Percentiles rank a stretch among this genome's conserved stretches.
phyloP scores from a whole-genome alignment of 2,797 vertebrate species.

The Gymnoscopelus microlampas region DNA sequence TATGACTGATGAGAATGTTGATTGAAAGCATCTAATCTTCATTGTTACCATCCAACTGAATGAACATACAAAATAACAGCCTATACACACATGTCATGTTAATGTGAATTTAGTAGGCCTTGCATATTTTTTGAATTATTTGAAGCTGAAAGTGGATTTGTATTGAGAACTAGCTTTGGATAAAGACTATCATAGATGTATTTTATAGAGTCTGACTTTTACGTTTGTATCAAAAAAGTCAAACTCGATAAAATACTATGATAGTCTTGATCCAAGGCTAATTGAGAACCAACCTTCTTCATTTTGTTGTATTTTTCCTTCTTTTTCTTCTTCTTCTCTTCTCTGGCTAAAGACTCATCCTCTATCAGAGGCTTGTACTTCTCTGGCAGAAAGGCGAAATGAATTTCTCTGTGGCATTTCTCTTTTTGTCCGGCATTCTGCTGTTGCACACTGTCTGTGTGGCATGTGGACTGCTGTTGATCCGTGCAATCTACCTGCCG shows the following conservation, averaged over 20 bases:
- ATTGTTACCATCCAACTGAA: too few relatives aligned
- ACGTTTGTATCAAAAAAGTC: too few relatives aligned
- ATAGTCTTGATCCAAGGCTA: too few relatives aligned
- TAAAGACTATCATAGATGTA: too few relatives aligned
- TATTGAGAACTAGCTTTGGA: neutral
- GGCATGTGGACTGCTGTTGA: conserved; percentile 1
- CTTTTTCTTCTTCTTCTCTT: conserved; percentile 74
- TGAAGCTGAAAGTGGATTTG: neutral
- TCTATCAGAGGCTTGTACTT: conserved; percentile 81
- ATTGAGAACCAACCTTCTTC: conserved; percentile 81
- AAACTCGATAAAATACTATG: too few relatives aligned
- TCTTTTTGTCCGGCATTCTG: conserved; percentile 7
- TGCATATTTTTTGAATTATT: neutral
- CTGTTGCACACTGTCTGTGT: neutral
- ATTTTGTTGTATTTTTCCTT: conserved; percentile 86
- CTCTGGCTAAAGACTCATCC: conserved; percentile 46
- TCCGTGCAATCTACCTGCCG: conserved; percentile 62
- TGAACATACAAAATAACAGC: too few relatives aligned
- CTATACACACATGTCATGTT: too few relatives aligned
- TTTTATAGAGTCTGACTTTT: too few relatives aligned
- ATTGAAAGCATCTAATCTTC: too few relatives aligned
- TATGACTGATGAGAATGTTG: too few relatives aligned
- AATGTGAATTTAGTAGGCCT: too few relatives aligned
- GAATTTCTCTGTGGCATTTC: conserved; percentile 59
- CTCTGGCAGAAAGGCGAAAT: conserved; percentile 78